Base-by-base conservation (phyloP, 2,113 vertebrate species). In the Arvicanthis niloticus region DNA sequence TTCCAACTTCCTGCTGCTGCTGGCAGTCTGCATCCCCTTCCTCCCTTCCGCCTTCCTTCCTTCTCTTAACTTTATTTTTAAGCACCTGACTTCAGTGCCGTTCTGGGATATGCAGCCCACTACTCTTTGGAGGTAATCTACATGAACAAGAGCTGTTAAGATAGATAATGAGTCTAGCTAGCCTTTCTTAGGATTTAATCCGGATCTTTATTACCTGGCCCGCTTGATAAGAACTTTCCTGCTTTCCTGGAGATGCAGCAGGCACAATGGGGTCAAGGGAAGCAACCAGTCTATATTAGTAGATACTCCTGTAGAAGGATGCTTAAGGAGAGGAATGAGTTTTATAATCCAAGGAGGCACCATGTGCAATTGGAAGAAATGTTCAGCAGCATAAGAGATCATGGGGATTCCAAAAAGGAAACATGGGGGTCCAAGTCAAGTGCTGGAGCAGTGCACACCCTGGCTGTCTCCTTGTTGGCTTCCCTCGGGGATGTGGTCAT, bases 361-460 rank as follows among this genome's bases (percentile, higher is more conserved):
- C 37, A 77, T 45, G 10, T 2, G 26, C 34, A 62, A 11, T 31
- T 73, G n/a, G 17, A 3, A 24, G 60, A n/a, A 48, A 88, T 45
- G 37, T 58, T 37, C 81, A 42, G 51, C 8, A 15, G 10, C 1
- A 17, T 0, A 11, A 88, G n/a, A 85, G 51, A 51, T 1, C 0
- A 42, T 0, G 1, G 34, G 16, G 0, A 1, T 2, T 29, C 29
- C 37, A 68, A 37, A 3, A 62, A 95, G 26, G 56, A 65, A 90
- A 62, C 22, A 8, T 2, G 7, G 11, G 11, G 19, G 7, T 6
- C 16, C 5, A 12, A 34, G 7, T 7, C 70, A n/a, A 51, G n/a
- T 24, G 0, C 0, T 0, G 6, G 77, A 40, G 48, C 51, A 58
- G 22, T 34, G 15, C 0, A 0, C 0, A 7, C 19, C 56, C 53